Evolutionary conservation across 2,797 vertebrate species (phyloP).

Genomic region (Danio aesculapii): DNA sequence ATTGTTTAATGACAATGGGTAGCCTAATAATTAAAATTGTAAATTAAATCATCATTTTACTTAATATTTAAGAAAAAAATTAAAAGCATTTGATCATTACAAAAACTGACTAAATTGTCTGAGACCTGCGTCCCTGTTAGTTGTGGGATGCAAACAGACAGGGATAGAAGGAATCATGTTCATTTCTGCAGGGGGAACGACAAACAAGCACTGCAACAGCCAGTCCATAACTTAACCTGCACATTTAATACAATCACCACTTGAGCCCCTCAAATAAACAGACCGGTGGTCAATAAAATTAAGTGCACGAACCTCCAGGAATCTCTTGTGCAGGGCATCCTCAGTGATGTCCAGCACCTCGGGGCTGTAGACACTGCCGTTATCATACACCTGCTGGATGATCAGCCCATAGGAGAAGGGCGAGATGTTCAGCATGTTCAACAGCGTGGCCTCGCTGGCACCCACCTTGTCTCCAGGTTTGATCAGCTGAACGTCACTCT

Average conservation of each 20-base stretch:
- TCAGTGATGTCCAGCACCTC: slow-evolving; percentile 99
- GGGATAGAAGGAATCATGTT: slow-evolving; percentile 90
- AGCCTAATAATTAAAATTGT: no score
- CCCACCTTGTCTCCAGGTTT: slow-evolving; percentile 96
- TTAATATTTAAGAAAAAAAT: no score
- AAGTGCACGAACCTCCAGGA: slow-evolving; percentile 86
- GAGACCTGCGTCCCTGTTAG: slow-evolving; percentile 89
- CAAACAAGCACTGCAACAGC: slow-evolving; percentile 86
- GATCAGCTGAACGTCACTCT: slow-evolving; percentile 96
- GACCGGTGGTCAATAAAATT: no score
- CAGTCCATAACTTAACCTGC: slow-evolving; percentile 85
- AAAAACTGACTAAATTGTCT: slow-evolving; percentile 68
- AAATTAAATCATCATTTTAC: no score
- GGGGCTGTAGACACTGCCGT: slow-evolving; percentile 96
- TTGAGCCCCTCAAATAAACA: not conserved
- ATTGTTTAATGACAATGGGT: no score
- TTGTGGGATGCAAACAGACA: slow-evolving; percentile 73
- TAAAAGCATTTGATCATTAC: no score
- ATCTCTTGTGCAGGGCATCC: slow-evolving; percentile 89
- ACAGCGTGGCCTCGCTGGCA: slow-evolving; percentile 96
- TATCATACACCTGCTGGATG: slow-evolving; percentile 99
- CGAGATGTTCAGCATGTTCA: slow-evolving; percentile 99
- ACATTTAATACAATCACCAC: not conserved
- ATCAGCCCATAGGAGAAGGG: slow-evolving; percentile 96
- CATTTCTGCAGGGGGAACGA: slow-evolving; percentile 95